Evolutionary conservation across 1,140 invertebrate genomes (phyloP).

Genomic region (Bradysia coprophila): DNA sequence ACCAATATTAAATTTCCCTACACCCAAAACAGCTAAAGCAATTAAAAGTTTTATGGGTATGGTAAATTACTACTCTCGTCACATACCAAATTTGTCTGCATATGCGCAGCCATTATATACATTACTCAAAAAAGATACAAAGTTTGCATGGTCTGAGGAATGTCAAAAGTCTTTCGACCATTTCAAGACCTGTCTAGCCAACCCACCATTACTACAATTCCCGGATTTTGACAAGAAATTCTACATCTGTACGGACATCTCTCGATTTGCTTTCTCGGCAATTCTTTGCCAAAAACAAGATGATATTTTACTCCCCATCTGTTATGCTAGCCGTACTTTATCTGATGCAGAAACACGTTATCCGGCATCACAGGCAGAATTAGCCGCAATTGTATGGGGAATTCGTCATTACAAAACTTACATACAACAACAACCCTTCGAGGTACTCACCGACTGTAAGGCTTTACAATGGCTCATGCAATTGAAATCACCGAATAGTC

Average conservation of each 20-base stretch:
- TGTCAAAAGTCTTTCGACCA: constrained; percentile 14
- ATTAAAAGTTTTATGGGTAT: too few relatives aligned
- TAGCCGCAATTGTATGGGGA: constrained; percentile 28
- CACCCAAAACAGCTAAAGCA: too few relatives aligned
- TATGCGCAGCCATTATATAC: constrained; percentile 17
- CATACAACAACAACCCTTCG: too few relatives aligned
- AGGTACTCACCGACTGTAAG: too few relatives aligned
- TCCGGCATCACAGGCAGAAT: constrained; percentile 25
- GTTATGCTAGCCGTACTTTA: constrained; percentile 19
- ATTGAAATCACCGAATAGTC: too few relatives aligned
- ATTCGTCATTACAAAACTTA: too few relatives aligned
- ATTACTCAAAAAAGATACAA: constrained; percentile 17
- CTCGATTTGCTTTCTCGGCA: constrained; percentile 8
- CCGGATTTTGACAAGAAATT: constrained; percentile 9
- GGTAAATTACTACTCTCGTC: constrained; percentile 23
- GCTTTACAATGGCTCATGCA: too few relatives aligned
- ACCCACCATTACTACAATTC: constrained; percentile 5
- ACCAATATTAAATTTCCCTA: constrained; percentile 18
- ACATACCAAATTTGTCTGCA: constrained; percentile 17
- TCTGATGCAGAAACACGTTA: constrained; percentile 23
- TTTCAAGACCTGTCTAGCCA: constrained; percentile 2
- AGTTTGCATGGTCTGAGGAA: constrained; percentile 7
- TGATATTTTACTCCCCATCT: constrained; percentile 10
- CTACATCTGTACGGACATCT: constrained; percentile 8
- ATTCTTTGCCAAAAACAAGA: constrained; percentile 7